Conservation (phyloP, 2,113 vertebrate species). For the Crypturellus undulatus region DNA sequence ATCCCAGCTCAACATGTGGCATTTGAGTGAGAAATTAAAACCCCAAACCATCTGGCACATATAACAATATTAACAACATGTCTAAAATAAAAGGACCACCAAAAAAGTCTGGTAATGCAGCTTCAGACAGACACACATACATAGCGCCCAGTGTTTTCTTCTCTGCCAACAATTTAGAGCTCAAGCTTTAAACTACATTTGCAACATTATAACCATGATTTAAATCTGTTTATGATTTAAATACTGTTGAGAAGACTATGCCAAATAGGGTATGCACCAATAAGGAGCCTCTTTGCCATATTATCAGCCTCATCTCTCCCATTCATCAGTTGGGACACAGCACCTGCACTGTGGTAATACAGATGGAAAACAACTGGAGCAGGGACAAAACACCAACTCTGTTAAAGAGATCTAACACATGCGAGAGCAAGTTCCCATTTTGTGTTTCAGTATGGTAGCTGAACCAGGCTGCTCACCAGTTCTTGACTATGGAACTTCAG, state of each 20-base stretch:
- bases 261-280: background rate
- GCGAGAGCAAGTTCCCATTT: background rate
- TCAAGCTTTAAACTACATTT: background rate
- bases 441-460: background rate
- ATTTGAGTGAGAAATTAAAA: background rate
- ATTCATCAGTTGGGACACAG: background rate
- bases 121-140: background rate
- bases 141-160: background rate
- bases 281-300: too few relatives aligned
- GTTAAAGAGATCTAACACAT: background rate
- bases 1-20: fast-evolving
- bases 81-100: background rate
- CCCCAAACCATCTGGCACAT: fast-evolving
- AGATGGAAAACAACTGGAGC: background rate
- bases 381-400: background rate
- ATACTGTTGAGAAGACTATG: background rate
- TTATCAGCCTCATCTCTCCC: background rate
- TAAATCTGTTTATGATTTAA: background rate
- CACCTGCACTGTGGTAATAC: background rate
- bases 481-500: fast-evolving
- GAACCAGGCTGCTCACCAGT: background rate
- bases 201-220: background rate
- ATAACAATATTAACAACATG: background rate
- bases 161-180: background rate
- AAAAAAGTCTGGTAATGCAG: background rate